Evolutionary conservation across 2,797 vertebrate species (phyloP).

Genomic region (Iguana delicatissima): DNA sequence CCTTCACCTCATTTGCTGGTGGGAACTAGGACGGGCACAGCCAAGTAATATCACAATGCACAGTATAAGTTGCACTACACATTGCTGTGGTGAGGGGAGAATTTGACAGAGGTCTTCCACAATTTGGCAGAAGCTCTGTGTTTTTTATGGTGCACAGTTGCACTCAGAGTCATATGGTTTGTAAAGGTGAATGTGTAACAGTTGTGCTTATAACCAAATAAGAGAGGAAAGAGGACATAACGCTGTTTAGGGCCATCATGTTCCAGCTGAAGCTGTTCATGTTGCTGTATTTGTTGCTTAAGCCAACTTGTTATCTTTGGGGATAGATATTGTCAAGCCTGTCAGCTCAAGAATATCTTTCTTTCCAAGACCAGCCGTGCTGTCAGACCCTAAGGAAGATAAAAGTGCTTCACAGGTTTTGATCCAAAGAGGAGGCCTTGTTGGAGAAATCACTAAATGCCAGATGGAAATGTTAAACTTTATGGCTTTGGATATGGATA

Average conservation of each 20-base stretch:
- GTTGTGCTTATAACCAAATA: neutral
- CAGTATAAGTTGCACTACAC: neutral
- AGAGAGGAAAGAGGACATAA: neutral
- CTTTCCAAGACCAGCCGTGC: neutral
- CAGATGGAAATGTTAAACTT: neutral
- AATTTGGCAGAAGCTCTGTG: neutral
- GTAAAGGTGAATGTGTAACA: neutral
- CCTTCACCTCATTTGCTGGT: neutral
- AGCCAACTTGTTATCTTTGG: neutral
- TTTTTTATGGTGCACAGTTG: neutral
- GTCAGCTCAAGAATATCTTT: constrained; percentile 15
- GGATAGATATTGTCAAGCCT: neutral
- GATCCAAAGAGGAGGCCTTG: neutral
- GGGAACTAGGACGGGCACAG: neutral
- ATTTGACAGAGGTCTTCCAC: neutral
- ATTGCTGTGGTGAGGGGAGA: neutral
- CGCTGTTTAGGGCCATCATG: too few species aligned
- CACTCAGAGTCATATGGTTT: neutral
- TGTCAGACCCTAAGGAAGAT: neutral
- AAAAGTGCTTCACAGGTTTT: neutral
- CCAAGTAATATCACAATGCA: neutral
- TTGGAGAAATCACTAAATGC: neutral
- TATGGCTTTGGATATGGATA: constrained; percentile 7
- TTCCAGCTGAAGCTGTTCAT: neutral
- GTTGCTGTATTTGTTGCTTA: neutral